These are phyloP conservation scores for Xenentodon cancila DNA, from an alignment of 2,797 vertebrate genomes.

Conservation along the genomic window DNA sequence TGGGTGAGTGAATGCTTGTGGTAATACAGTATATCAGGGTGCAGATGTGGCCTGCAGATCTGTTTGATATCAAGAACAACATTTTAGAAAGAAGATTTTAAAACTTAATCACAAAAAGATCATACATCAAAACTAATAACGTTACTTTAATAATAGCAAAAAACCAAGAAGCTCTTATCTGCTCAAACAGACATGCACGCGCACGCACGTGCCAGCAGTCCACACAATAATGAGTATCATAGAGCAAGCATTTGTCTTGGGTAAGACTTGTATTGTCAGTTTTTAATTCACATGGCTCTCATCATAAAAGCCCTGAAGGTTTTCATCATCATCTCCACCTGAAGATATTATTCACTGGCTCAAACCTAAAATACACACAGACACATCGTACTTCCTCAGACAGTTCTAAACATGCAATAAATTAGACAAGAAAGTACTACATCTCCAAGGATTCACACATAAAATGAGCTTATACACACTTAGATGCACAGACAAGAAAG, in stretches of 20 bases:
- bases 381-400: not conserved
- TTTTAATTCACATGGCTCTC: conserved; percentile 72
- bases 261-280: conserved; percentile 65
- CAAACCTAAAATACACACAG: conserved; percentile 24
- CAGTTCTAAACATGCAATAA: conserved; percentile 10
- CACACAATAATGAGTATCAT: conserved; percentile 50
- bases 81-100: conserved; percentile 25
- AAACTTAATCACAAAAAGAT: conserved; percentile 54
- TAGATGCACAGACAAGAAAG: conserved; percentile 10
- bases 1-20: too few species aligned
- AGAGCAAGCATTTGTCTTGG: conserved; percentile 67
- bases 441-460: too few species aligned
- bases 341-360: conserved; percentile 56
- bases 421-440: conserved; percentile 9
- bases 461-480: not conserved
- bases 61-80: conserved; percentile 29
- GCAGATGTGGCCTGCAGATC: conserved; percentile 19
- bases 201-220: conserved; percentile 1
- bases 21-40: too few species aligned
- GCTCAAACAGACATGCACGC: not conserved
- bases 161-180: conserved; percentile 12
- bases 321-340: conserved; percentile 60
- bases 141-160: conserved; percentile 60
- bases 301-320: conserved; percentile 72
- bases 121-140: conserved; percentile 59